These are phyloP conservation scores for Sula dactylatra DNA, from an alignment of 2,113 vertebrate species.

Conservation along the genomic window DNA sequence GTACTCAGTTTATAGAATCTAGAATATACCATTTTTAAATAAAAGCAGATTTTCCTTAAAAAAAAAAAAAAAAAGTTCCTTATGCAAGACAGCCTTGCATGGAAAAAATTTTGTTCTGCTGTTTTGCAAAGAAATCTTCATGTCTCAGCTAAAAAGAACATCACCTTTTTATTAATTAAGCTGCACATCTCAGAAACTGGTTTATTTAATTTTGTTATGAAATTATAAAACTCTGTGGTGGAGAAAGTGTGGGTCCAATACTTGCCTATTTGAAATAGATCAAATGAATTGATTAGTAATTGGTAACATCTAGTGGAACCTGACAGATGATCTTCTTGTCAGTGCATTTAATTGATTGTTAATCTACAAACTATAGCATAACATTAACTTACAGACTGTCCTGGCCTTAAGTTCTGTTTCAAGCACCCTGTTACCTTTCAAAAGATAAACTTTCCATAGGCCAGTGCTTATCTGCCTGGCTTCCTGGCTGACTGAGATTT, in stretches of 20 bases:
- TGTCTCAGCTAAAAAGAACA: not conserved
- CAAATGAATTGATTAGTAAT: not conserved
- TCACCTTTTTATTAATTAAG: not conserved
- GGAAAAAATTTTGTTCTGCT: not conserved
- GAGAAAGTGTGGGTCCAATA: not conserved
- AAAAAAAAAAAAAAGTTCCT: not conserved
- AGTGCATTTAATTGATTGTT: not conserved
- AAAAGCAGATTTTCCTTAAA: not conserved
- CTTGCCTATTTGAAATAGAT: fast-evolving
- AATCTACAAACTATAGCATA: not conserved
- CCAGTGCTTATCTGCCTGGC: constrained; percentile 24
- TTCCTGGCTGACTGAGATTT: not conserved
- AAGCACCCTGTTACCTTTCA: not conserved
- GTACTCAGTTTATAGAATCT: not conserved
- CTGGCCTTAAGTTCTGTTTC: not conserved
- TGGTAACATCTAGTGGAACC: not conserved
- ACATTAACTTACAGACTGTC: not conserved
- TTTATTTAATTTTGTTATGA: not conserved
- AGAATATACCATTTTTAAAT: not conserved
- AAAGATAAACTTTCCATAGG: constrained; percentile 11
- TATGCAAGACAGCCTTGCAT: not conserved
- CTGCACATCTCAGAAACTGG: not conserved
- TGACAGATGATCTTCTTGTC: not conserved
- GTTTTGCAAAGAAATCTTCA: not conserved
- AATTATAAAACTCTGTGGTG: not conserved